phyloP scores from a whole-genome alignment of 2,113 vertebrate genomes.

The Psilopsiagon aurifrons region DNA sequence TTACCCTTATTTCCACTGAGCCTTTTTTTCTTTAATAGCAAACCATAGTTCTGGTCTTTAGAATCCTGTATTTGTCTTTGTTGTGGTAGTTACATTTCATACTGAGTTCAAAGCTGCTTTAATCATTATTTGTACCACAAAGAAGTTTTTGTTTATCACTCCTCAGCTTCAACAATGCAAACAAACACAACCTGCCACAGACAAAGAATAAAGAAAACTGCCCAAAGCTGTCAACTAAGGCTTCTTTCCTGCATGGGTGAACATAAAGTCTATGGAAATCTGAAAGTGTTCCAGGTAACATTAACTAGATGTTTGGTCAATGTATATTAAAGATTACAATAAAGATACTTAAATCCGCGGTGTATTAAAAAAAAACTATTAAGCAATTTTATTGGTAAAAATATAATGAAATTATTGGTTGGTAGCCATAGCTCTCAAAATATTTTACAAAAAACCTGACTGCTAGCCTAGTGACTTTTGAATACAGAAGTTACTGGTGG shows the following conservation, averaged over 20 bases:
- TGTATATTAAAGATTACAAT: constrained; percentile 32
- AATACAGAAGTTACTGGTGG: constrained; percentile 6
- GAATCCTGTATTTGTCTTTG: constrained; percentile 10
- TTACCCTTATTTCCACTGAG: not conserved
- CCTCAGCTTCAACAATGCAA: constrained; percentile 34
- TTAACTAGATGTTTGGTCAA: constrained; percentile 51
- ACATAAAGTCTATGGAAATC: not conserved
- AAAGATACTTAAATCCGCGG: constrained; percentile 43
- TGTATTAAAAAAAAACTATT: not conserved
- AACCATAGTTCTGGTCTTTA: not conserved
- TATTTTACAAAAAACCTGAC: not conserved
- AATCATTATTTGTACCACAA: constrained; percentile 65
- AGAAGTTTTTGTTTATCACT: constrained; percentile 60
- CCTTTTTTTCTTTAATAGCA: not conserved
- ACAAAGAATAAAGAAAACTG: constrained; percentile 47
- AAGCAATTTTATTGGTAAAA: constrained; percentile 48
- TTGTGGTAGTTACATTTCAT: constrained; percentile 35
- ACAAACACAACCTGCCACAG: constrained; percentile 63
- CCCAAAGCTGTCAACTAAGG: constrained; percentile 49
- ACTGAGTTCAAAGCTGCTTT: constrained; percentile 46
- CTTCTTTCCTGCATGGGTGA: not conserved
- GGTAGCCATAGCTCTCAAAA: not conserved
- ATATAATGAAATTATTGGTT: not conserved
- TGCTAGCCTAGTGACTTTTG: not conserved
- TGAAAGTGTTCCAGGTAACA: constrained; percentile 38